phyloP scores from a whole-genome alignment of 92 coral and sea anemone species.

The Porites divaricata region DNA sequence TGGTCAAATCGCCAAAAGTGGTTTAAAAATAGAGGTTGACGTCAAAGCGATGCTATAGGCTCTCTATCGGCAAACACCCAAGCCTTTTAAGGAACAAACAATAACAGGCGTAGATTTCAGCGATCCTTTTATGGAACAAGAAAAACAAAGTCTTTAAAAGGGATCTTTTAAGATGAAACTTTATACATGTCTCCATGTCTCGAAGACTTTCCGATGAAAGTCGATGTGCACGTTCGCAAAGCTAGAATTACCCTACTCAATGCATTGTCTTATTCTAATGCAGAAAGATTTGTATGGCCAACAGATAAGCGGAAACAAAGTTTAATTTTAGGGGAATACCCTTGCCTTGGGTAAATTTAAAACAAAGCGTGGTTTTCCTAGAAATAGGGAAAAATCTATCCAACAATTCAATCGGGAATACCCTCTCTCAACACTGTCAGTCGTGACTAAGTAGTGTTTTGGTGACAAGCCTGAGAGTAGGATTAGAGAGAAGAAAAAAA shows the following conservation, averaged over 20 bases:
- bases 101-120: neutral
- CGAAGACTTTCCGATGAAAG: no score
- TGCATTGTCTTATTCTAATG: no score
- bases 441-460: no score
- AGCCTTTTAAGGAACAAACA: constrained; percentile 37
- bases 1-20: constrained; percentile 77
- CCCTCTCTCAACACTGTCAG: no score
- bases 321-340: neutral
- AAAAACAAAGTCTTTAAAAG: neutral
- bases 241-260: no score
- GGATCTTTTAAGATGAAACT: neutral
- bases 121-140: constrained; percentile 13
- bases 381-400: neutral
- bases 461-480: no score
- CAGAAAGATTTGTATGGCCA: no score
- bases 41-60: constrained; percentile 47
- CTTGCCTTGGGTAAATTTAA: neutral
- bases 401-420: neutral
- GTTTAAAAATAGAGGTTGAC: constrained; percentile 71
- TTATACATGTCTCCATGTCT: no score
- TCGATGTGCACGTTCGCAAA: no score
- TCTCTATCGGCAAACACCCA: neutral
- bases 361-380: neutral
- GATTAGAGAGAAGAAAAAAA: no score
- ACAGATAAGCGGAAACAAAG: no score